Percentiles rank a stretch among this genome's conserved stretches.
These are phyloP conservation scores for Leguminivora glycinivorella DNA, from an alignment of 1,140 invertebrate species.

Conservation along the genomic window DNA sequence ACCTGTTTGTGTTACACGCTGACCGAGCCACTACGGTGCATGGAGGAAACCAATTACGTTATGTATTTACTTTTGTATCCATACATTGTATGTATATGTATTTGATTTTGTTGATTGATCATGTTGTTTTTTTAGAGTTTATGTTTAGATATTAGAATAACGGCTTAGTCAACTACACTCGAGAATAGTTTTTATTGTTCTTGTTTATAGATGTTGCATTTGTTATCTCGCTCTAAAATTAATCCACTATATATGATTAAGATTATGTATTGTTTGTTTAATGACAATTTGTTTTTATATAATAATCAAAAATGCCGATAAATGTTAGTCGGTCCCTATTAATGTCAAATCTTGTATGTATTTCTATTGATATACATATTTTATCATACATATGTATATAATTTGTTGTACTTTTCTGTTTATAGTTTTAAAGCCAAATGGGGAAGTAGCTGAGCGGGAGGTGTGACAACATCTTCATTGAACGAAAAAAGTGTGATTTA, in stretches of 20 bases:
- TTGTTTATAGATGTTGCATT: not conserved
- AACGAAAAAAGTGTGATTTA: no score
- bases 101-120: not conserved
- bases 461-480: no score
- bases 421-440: no score
- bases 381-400: no score
- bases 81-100: slow-evolving; percentile 18
- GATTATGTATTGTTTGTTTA: not conserved
- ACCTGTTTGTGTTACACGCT: not conserved
- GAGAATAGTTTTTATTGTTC: not conserved
- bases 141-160: not conserved
- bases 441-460: no score
- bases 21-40: not conserved
- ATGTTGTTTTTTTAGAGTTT: not conserved
- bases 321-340: no score
- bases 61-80: not conserved
- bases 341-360: no score
- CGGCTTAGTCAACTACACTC: not conserved
- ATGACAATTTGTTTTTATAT: not conserved
- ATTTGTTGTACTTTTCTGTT: no score
- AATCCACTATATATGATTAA: no score
- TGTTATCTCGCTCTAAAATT: not conserved
- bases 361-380: no score
- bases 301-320: not conserved
- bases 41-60: not conserved